These are phyloP conservation scores for Anthoscopus minutus DNA, from an alignment of 2,113 vertebrate species.

Conservation along the genomic window DNA sequence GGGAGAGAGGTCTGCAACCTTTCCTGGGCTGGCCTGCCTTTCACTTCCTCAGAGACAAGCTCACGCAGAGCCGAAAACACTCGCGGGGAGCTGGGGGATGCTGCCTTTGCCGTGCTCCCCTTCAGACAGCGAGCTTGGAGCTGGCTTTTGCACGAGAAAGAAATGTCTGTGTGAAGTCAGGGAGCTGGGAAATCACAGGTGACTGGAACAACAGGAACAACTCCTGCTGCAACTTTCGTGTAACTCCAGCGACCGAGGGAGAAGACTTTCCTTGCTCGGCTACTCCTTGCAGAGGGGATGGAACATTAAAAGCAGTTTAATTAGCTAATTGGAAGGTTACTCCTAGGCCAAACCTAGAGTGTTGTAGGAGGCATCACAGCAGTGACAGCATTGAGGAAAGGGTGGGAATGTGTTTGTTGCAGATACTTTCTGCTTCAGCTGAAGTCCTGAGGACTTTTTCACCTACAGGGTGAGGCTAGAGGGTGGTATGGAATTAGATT, in stretches of 20 bases:
- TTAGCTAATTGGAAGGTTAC: background rate
- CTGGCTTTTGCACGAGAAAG: background rate
- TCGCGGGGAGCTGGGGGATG: rapidly evolving
- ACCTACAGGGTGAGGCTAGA: background rate
- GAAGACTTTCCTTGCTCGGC: background rate
- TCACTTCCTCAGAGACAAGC: background rate
- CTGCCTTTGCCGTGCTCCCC: background rate
- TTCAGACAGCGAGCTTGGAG: background rate
- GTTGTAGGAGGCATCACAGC: background rate
- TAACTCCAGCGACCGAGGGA: background rate
- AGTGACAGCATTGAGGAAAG: background rate
- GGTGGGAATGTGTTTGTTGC: background rate
- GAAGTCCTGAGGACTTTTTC: background rate
- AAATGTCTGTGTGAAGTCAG: background rate
- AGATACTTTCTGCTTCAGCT: background rate
- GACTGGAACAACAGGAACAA: background rate
- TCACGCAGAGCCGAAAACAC: background rate
- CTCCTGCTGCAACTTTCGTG: background rate
- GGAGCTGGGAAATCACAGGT: background rate
- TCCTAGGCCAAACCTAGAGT: background rate
- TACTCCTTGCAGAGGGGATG: background rate
- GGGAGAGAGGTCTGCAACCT: background rate
- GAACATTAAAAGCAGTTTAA: background rate
- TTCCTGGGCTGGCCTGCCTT: background rate
- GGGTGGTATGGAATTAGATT: background rate